Percentiles rank a stretch among this genome's conserved stretches.
Conservation (phyloP, 2,888 invertebrate species). For the Ormyrus nitidulus region DNA sequence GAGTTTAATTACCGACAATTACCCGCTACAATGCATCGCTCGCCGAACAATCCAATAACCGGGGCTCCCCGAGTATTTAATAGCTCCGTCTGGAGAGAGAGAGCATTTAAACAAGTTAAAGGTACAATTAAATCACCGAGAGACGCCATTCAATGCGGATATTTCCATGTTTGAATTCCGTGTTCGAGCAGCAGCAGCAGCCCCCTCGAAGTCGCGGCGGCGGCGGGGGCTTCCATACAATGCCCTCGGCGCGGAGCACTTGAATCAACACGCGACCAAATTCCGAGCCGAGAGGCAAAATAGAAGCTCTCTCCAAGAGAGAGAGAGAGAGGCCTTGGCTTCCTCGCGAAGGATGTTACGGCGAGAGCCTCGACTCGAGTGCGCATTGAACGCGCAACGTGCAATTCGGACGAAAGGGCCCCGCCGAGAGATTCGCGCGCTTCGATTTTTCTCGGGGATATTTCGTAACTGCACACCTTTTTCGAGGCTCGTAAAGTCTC, state of each 20-base stretch:
- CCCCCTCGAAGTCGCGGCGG: not conserved
- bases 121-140: constrained; percentile 27
- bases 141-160: constrained; percentile 30
- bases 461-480: too few relatives aligned
- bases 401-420: too few relatives aligned
- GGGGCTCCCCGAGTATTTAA: not conserved
- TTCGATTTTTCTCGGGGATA: too few relatives aligned
- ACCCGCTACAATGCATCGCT: not conserved
- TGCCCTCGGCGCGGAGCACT: constrained; percentile 21
- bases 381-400: not conserved
- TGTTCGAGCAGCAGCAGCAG: not conserved
- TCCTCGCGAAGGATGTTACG: not conserved
- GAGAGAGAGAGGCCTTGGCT: constrained; percentile 5
- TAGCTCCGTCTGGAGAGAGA: not conserved
- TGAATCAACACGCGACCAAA: constrained; percentile 44
- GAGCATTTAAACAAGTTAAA: constrained; percentile 23
- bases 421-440: too few relatives aligned
- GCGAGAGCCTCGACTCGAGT: constrained; percentile 14
- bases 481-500: too few relatives aligned
- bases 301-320: not conserved
- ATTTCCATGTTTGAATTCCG: constrained; percentile 25
- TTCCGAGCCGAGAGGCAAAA: constrained; percentile 17
- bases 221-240: constrained; percentile 15
- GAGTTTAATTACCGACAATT: constrained; percentile 25
- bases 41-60: constrained; percentile 21